Conservation (phyloP, 1,140 invertebrate species). For the Bombus picipes region DNA sequence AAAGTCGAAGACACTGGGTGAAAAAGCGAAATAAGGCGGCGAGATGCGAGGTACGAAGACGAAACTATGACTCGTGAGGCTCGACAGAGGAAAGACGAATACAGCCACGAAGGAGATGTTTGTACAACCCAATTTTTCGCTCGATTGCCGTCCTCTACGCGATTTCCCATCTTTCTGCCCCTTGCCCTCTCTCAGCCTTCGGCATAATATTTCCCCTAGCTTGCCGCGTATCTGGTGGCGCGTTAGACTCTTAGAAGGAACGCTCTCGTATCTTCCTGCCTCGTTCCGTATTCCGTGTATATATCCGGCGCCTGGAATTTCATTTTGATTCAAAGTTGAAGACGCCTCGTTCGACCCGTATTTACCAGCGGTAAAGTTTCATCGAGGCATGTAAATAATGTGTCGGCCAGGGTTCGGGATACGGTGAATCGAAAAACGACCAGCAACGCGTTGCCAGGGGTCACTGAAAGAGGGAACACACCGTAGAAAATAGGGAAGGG, state of each 20-base stretch:
- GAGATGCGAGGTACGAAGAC: not conserved
- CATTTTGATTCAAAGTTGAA: slow-evolving; percentile 32
- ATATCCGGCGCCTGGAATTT: slow-evolving; percentile 19
- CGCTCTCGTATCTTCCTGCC: not conserved
- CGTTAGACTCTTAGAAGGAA: slow-evolving; percentile 11
- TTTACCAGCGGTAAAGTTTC: slow-evolving; percentile 15
- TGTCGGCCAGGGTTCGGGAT: not conserved
- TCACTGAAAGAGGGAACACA: not conserved
- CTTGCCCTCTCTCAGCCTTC: not conserved
- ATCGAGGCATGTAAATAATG: slow-evolving; percentile 36
- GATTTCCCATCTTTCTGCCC: slow-evolving; percentile 46
- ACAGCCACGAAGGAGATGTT: slow-evolving; percentile 59
- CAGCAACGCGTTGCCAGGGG: not conserved
- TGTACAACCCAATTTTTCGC: slow-evolving; percentile 71
- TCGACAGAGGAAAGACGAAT: slow-evolving; percentile 35
- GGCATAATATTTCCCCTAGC: slow-evolving; percentile 41
- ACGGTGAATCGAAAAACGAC: not conserved
- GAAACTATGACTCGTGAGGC: not conserved
- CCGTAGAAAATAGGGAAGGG: not conserved
- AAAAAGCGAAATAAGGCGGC: slow-evolving; percentile 19
- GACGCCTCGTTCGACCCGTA: not conserved
- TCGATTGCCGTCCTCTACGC: slow-evolving; percentile 62
- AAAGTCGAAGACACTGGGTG: not conserved
- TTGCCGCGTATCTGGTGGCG: not conserved
- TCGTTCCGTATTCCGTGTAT: slow-evolving; percentile 21